A percentile compares a stretch with the other conserved stretches of the same genome.
phyloP scores from a whole-genome alignment of 2,888 invertebrate genomes.

The Sisyra nigra region DNA sequence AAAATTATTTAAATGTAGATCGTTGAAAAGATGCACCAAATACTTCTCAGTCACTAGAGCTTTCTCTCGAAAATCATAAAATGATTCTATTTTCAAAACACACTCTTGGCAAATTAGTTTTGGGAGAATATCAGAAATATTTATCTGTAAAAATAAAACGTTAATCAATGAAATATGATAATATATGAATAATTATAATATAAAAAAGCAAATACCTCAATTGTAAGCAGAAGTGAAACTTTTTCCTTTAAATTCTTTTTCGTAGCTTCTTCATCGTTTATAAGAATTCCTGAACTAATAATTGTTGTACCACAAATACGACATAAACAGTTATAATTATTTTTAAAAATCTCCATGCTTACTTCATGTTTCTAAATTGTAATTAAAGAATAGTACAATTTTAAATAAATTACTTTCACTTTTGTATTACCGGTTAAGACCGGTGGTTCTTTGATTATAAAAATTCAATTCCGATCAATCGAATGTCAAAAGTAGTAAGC shows the following conservation, averaged over 20 bases:
- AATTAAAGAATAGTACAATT: no score
- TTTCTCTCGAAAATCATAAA: slow-evolving; percentile 38
- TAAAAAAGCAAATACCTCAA: slow-evolving; percentile 27
- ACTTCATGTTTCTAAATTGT: no score
- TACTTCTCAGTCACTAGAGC: slow-evolving; percentile 34
- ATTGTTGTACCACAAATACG: no score
- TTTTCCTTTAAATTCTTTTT: slow-evolving; percentile 36
- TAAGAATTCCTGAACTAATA: slow-evolving; percentile 19
- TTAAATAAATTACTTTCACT: no score
- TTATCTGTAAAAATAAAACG: slow-evolving; percentile 26
- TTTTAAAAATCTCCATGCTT: no score
- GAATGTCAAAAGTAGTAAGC: no score
- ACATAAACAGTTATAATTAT: no score
- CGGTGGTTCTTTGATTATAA: no score
- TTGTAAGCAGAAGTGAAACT: slow-evolving; percentile 36
- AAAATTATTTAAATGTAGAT: slow-evolving; percentile 13
- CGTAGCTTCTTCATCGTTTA: slow-evolving; percentile 28
- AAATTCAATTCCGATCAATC: no score
- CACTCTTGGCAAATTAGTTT: slow-evolving; percentile 41
- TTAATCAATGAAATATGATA: not conserved
- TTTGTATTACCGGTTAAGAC: no score
- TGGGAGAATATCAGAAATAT: slow-evolving; percentile 35
- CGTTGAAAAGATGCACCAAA: slow-evolving; percentile 26
- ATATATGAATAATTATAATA: not conserved
- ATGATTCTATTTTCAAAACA: slow-evolving; percentile 35